These are phyloP conservation scores for Hippocampus zosterae DNA, from an alignment of 2,113 vertebrate genomes.

Conservation along the genomic window DNA sequence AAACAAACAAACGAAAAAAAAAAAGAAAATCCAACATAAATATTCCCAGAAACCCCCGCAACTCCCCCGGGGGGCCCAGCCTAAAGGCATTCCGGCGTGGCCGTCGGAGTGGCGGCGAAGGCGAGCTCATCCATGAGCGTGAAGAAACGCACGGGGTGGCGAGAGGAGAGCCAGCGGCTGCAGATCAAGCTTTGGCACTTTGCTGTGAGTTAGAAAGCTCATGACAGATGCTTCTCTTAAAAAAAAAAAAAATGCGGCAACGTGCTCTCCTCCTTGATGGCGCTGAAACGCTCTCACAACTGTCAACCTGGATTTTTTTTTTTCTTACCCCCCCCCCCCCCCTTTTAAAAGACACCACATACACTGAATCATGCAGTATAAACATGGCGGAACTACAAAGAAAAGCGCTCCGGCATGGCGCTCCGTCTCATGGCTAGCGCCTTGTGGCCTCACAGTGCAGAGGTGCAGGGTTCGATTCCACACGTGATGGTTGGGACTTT, in stretches of 20 bases:
- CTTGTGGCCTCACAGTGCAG: no score
- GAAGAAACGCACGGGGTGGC: slow-evolving; percentile 7
- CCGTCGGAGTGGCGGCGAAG: slow-evolving; percentile 37
- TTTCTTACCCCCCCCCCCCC: not conserved
- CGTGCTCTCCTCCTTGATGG: slow-evolving; percentile 13
- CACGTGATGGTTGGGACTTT: not conserved
- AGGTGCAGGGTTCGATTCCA: no score
- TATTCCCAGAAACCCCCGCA: not conserved
- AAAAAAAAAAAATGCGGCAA: slow-evolving; percentile 58
- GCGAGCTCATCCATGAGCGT: slow-evolving; percentile 30
- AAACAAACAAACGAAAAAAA: no score
- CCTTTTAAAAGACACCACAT: not conserved
- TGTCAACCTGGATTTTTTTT: slow-evolving; percentile 33
- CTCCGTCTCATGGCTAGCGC: no score
- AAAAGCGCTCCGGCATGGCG: not conserved
- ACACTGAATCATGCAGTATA: slow-evolving; percentile 1
- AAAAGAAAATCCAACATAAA: not conserved
- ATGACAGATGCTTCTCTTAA: slow-evolving; percentile 52
- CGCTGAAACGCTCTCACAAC: slow-evolving; percentile 28
- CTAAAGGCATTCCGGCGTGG: slow-evolving; percentile 32
- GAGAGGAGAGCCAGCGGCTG: slow-evolving; percentile 5
- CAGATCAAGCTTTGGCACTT: slow-evolving; percentile 54
- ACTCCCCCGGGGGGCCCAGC: slow-evolving; percentile 9
- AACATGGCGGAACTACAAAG: not conserved
- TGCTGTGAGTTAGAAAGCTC: slow-evolving; percentile 44